Conservation (phyloP, 2,888 invertebrate species). For the Pseudanteris insignis region DNA sequence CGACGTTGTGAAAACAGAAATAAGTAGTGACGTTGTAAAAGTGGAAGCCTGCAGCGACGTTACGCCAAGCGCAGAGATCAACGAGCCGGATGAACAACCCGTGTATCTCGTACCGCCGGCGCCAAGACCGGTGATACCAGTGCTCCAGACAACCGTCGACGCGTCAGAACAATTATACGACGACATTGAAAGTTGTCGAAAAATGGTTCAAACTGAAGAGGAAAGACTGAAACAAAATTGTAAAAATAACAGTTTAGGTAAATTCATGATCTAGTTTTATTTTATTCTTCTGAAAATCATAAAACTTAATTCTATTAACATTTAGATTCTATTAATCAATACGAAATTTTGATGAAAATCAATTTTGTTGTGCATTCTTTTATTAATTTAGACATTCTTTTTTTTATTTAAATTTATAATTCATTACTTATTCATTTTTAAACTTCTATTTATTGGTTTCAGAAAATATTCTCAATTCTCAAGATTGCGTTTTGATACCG, state of each 20-base stretch:
- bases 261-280: no score
- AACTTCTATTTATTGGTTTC: no score
- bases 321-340: no score
- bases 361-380: no score
- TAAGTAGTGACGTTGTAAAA: neutral
- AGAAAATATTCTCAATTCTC: conserved; percentile 2
- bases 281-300: no score
- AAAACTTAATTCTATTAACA: no score
- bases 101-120: conserved; percentile 58
- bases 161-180: conserved; percentile 55
- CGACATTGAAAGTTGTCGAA: conserved; percentile 52
- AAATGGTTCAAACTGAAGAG: conserved; percentile 21
- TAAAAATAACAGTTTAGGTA: conserved; percentile 18
- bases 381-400: neutral
- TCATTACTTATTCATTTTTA: no score
- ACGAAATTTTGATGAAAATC: no score
- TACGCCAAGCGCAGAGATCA: conserved; percentile 8
- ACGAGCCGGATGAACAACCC: conserved; percentile 40
- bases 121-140: conserved; percentile 55
- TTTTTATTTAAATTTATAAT: no score
- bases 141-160: conserved; percentile 39
- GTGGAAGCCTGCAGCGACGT: conserved; percentile 5
- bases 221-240: conserved; percentile 21
- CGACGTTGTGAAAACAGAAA: no score
- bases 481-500: neutral